These are phyloP conservation scores for Cerastis leucographa DNA, from an alignment of 2,888 invertebrate genomes.

Conservation along the genomic window DNA sequence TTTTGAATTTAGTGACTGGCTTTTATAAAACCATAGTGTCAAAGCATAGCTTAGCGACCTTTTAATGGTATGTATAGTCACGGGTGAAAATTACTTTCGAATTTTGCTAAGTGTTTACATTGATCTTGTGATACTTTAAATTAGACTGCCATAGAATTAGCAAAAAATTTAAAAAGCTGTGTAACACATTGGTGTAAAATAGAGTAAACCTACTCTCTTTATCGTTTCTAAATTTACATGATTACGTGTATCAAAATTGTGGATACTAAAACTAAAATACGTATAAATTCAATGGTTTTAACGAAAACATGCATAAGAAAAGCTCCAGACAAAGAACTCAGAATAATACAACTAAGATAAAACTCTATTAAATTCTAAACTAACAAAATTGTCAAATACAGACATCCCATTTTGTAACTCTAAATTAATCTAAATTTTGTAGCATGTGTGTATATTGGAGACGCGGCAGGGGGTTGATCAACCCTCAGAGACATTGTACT, in stretches of 20 bases:
- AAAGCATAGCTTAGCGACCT: not conserved
- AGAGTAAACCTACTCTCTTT: not conserved
- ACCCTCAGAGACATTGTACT: slow-evolving; percentile 61
- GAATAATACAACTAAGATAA: not conserved
- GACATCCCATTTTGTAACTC: slow-evolving; percentile 42
- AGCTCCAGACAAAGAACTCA: not conserved
- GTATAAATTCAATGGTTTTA: not conserved
- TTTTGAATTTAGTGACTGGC: not conserved
- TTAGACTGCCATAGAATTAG: not conserved
- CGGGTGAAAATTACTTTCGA: not conserved
- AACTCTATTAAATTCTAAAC: slow-evolving; percentile 5
- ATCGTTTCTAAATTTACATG: not conserved
- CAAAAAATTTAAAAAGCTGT: not conserved
- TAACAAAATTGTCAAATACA: slow-evolving; percentile 51
- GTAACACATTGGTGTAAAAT: not conserved
- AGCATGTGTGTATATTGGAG: slow-evolving; percentile 81
- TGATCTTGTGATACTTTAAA: not conserved
- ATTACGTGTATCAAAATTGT: not conserved
- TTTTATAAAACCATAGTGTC: not conserved
- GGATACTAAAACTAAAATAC: not conserved
- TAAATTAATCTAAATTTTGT: slow-evolving; percentile 52
- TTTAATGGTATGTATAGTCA: not conserved
- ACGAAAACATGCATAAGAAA: not conserved
- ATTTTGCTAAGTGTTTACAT: not conserved
- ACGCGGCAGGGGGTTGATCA: slow-evolving; percentile 74